Base-by-base conservation (phyloP, 2,113 vertebrate species). In the Tyrannus savana region DNA sequence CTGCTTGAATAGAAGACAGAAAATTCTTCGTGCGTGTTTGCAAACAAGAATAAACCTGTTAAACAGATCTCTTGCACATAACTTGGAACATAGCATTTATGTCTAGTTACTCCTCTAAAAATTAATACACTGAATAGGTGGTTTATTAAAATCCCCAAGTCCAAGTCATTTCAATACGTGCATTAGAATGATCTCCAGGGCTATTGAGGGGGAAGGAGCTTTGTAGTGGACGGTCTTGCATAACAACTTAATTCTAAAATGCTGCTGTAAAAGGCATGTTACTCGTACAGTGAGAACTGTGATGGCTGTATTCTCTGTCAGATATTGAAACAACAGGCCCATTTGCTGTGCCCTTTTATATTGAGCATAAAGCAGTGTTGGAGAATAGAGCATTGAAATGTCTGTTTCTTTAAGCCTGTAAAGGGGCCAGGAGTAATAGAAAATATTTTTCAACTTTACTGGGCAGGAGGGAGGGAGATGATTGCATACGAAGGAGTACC, bases 61-160 rank as follows among this genome's bases (percentile, higher is more conserved):
- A 75, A 97, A 97, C 97, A 97, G 95, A 96, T 97, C 88, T 97
- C 95, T 85, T 96, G 98, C 96, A 95, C 95, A 97, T 97, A 97
- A 96, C 96, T 94, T 94, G 88, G 87, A 97, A 96, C 93, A 94
- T 97, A 96, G 81, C 14, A 2, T 96, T 92, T 93, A 94, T 87
- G 88, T 95, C 69, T 90, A 96, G 86, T 94, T 95, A 96, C 71
- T 96, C 67, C 89, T 97, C 93, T 96, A 84, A 94, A 97, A 97
- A 94, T 50, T 50, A 97, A 86, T 95, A 97, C 47, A 89, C 66
- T 89, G 59, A 90, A 78, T 90, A 90, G 73, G 86, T 96, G 87
- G 74, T 92, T 91, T 96, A 84, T 93, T 93, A 86, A 95, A 96
- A 96, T 92, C 89, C 76, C 71, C 63, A 49, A 24, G 58, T 95